Percentiles rank a stretch among this genome's conserved stretches.
Evolutionary conservation across 2,797 vertebrate species (phyloP).

Genomic region (Lates japonicus): DNA sequence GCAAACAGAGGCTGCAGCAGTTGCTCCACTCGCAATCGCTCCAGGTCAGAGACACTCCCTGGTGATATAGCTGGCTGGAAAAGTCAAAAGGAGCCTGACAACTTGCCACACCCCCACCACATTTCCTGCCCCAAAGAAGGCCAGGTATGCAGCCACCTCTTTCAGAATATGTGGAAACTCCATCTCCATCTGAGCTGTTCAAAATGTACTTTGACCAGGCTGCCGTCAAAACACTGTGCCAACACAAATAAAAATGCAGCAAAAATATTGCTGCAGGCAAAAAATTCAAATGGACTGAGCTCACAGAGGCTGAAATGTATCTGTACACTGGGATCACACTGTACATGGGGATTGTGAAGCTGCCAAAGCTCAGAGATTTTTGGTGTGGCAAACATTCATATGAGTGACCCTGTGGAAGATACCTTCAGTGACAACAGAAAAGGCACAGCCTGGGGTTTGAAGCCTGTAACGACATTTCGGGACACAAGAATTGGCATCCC

Average conservation of each 20-base stretch:
- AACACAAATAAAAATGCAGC: slow-evolving; percentile 19
- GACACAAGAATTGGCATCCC: no score
- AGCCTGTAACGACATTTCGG: no score
- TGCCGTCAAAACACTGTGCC: background rate
- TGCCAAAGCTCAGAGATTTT: background rate
- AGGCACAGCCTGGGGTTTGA: no score
- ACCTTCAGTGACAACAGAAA: no score
- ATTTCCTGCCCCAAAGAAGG: slow-evolving; percentile 1
- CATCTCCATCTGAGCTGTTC: slow-evolving; percentile 6
- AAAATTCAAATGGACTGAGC: no score
- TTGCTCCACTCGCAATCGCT: background rate
- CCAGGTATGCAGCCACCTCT: background rate
- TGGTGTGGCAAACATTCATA: no score
- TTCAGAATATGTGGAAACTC: background rate
- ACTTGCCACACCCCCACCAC: background rate
- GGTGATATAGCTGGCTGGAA: background rate
- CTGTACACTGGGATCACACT: background rate
- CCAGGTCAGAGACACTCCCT: background rate
- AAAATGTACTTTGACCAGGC: slow-evolving; percentile 1
- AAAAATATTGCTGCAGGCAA: background rate
- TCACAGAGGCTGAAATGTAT: background rate
- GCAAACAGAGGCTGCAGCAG: no score
- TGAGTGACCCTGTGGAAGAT: no score
- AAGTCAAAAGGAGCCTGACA: background rate
- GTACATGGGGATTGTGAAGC: slow-evolving; percentile 6